Evolutionary conservation across 1,140 invertebrate genomes (phyloP).

Genomic region (Chrysomallon squamiferum): DNA sequence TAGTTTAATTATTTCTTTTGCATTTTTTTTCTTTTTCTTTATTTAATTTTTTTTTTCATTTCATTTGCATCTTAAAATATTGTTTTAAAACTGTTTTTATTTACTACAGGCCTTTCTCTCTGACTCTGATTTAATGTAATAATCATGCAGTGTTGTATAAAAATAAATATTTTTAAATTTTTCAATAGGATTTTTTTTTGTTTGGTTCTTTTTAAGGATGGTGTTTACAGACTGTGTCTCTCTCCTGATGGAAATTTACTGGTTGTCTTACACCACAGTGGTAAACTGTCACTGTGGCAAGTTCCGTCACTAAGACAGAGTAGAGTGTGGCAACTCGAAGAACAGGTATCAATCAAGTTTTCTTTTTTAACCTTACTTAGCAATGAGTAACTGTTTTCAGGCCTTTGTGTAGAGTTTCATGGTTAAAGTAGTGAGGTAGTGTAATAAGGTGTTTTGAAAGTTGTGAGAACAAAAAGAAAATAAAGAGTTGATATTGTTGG

Average conservation of each 20-base stretch:
- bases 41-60: too few relatives aligned
- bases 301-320: conserved; percentile 70
- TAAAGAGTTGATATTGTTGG: too few relatives aligned
- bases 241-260: conserved; percentile 70
- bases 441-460: neutral
- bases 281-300: conserved; percentile 76
- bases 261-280: conserved; percentile 75
- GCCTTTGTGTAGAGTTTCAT: neutral
- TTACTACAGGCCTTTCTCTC: too few relatives aligned
- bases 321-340: conserved; percentile 69
- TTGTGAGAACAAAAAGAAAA: too few relatives aligned
- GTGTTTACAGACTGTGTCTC: conserved; percentile 73
- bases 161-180: too few relatives aligned
- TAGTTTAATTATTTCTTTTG: too few relatives aligned
- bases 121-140: too few relatives aligned
- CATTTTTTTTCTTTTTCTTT: too few relatives aligned
- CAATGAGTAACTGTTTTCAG: neutral
- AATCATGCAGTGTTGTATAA: too few relatives aligned
- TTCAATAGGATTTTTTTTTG: too few relatives aligned
- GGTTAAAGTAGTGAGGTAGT: neutral
- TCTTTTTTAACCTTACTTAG: neutral
- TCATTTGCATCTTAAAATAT: too few relatives aligned
- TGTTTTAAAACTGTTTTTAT: too few relatives aligned
- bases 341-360: conserved; percentile 57
- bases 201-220: conserved; percentile 56